Evolutionary conservation across 1,140 invertebrate genomes (phyloP).

Genomic region (Drosophila novamexicana): DNA sequence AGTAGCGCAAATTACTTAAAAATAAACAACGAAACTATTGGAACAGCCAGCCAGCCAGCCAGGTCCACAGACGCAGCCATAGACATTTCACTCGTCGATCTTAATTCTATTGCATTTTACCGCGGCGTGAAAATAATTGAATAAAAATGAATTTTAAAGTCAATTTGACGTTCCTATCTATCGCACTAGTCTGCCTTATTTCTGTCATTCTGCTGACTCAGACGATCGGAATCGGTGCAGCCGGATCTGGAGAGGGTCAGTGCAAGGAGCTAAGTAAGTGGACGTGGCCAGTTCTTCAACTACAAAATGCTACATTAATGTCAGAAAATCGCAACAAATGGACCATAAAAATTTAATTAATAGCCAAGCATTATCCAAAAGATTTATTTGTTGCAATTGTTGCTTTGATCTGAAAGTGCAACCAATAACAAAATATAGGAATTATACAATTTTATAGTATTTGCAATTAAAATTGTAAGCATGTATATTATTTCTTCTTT

Average conservation of each 20-base stretch:
- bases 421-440: too few species aligned
- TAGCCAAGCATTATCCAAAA: not conserved
- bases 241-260: conserved; percentile 33
- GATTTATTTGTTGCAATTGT: not conserved
- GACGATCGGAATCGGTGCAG: conserved; percentile 41
- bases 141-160: conserved; percentile 79
- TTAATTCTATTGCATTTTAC: conserved; percentile 22
- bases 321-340: conserved; percentile 3
- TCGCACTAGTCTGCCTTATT: conserved; percentile 64
- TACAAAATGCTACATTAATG: conserved; percentile 21
- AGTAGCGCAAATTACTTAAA: conserved; percentile 78
- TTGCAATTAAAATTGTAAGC: too few species aligned
- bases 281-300: not conserved
- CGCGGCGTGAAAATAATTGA: conserved; percentile 19
- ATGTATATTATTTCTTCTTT: too few species aligned
- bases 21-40: conserved; percentile 67
- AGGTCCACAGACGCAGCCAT: not conserved
- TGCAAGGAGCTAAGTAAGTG: conserved; percentile 76
- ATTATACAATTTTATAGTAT: too few species aligned
- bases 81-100: conserved; percentile 13
- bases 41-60: conserved; percentile 25
- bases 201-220: conserved; percentile 74
- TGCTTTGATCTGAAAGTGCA: too few species aligned
- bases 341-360: not conserved
- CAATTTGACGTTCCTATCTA: conserved; percentile 61